Percentiles rank a stretch among this genome's conserved stretches.
These are phyloP conservation scores for Melanargia galathea DNA, from an alignment of 2,888 invertebrate species.

Conservation along the genomic window DNA sequence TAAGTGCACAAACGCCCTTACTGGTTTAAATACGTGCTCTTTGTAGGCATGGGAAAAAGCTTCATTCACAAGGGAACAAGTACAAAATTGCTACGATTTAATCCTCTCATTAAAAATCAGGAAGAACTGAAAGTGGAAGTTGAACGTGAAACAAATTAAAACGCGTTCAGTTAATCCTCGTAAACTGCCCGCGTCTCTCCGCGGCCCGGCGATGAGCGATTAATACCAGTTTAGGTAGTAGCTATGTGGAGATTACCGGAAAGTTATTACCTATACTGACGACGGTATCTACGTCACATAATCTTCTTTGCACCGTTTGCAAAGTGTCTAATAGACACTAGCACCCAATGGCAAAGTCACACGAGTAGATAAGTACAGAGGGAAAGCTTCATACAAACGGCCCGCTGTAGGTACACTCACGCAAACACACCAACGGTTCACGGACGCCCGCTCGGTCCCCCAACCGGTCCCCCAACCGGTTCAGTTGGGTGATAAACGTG, in stretches of 20 bases:
- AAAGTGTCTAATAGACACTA: too few species aligned
- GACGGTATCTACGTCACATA: not conserved
- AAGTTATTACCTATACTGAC: not conserved
- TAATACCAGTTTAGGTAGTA: not conserved
- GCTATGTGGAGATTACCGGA: not conserved
- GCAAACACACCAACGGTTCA: too few species aligned
- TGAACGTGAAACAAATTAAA: constrained; percentile 11
- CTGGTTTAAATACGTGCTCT: too few species aligned
- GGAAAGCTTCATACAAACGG: too few species aligned
- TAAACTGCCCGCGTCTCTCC: not conserved
- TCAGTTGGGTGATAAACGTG: too few species aligned
- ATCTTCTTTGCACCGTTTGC: too few species aligned
- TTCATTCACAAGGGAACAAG: not conserved
- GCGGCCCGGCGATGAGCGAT: constrained; percentile 1
- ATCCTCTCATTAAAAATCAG: constrained; percentile 7
- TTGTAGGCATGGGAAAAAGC: not conserved
- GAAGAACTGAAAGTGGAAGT: constrained; percentile 13
- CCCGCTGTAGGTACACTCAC: too few species aligned
- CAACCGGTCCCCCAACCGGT: too few species aligned
- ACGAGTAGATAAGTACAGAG: too few species aligned
- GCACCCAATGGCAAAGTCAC: too few species aligned
- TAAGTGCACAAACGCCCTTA: too few species aligned
- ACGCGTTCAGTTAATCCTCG: constrained; percentile 2
- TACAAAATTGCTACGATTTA: not conserved
- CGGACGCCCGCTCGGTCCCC: too few species aligned